Percentiles rank a stretch among this genome's conserved stretches.
phyloP scores from a whole-genome alignment of 2,113 vertebrate species.

The Pithys albifrons region DNA sequence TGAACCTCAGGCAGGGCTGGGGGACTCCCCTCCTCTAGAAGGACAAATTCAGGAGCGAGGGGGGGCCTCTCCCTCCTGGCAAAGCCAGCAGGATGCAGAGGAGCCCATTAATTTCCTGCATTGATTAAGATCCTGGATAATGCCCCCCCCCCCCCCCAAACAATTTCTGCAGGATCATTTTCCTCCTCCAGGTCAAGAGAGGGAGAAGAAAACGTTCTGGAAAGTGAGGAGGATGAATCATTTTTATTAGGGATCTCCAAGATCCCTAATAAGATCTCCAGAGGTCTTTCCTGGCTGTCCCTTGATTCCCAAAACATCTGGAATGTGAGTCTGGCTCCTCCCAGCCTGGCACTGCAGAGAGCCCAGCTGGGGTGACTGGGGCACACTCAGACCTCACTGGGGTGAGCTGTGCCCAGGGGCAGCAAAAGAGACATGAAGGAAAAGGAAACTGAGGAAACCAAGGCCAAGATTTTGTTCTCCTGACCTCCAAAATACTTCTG shows the following conservation, averaged over 20 bases:
- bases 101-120: background rate
- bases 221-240: background rate
- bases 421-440: fast-evolving
- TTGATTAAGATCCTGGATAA: background rate
- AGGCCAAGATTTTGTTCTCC: background rate
- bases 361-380: too few species aligned
- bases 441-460: fast-evolving
- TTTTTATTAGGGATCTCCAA: background rate
- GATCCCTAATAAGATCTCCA: background rate
- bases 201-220: background rate
- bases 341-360: background rate
- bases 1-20: background rate
- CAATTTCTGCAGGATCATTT: background rate
- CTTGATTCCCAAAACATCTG: background rate
- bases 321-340: background rate
- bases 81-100: background rate
- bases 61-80: background rate
- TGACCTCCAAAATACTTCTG: background rate
- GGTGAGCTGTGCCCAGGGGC: background rate
- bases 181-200: background rate
- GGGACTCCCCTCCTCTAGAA: background rate
- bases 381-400: background rate
- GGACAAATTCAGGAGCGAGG: background rate
- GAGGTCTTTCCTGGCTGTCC: background rate
- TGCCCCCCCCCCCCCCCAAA: background rate